These are phyloP conservation scores for Mechanitis mazaeus DNA, from an alignment of 2,888 invertebrate species.

Conservation along the genomic window DNA sequence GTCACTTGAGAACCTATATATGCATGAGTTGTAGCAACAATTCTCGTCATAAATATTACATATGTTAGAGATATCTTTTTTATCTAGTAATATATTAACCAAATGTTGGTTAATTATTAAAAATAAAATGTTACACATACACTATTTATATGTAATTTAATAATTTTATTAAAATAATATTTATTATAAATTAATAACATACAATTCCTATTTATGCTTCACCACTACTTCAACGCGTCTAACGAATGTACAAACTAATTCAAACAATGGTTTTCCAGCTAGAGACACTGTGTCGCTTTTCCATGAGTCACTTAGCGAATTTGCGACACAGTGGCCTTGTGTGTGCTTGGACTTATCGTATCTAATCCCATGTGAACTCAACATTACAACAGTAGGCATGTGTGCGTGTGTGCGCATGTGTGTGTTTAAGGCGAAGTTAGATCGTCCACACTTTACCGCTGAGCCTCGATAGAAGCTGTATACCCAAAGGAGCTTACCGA, in stretches of 20 bases:
- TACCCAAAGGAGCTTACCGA: conserved; percentile 36
- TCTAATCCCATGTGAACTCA: conserved; percentile 63
- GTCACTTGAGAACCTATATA: conserved; percentile 58
- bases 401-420: conserved; percentile 36
- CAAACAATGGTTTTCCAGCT: conserved; percentile 13
- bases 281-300: conserved; percentile 13
- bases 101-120: not conserved
- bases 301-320: conserved; percentile 17
- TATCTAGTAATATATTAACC: no score
- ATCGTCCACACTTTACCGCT: conserved; percentile 77
- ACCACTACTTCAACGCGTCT: not conserved
- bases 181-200: no score
- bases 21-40: conserved; percentile 40
- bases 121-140: no score
- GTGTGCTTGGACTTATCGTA: conserved; percentile 41
- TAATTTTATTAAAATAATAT: no score
- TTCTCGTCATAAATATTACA: conserved; percentile 24
- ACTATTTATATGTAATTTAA: no score
- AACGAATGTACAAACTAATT: conserved; percentile 7
- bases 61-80: no score
- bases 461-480: conserved; percentile 70
- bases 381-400: conserved; percentile 44
- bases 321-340: conserved; percentile 24
- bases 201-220: no score
- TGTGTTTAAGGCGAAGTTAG: conserved; percentile 73